Base-by-base conservation (phyloP, 2,113 vertebrate species). In the Sorex fumeus region DNA sequence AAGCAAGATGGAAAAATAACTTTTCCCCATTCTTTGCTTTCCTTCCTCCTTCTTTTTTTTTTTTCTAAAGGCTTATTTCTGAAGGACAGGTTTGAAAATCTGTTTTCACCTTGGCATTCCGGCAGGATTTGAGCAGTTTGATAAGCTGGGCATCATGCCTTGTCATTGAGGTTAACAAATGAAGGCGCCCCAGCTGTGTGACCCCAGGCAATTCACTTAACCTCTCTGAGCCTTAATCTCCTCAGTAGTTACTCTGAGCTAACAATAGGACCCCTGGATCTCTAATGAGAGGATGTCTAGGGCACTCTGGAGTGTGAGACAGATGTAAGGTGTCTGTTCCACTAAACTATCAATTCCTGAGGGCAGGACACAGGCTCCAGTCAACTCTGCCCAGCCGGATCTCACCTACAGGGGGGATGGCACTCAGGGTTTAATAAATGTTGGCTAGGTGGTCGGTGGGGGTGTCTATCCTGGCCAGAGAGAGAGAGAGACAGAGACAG, bases 1-100 rank as follows among this genome's bases (percentile, higher is more conserved):
- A 94, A 95, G 94, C 96, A 91, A 96, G 93, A 96, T 96, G 93
- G 95, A 96, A 96, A 96, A 96, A 96, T 94, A 96, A 97, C 96
- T 94, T 95, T 94, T 7, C 90, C 91, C 92, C 95, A 85, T 95
- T 94, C 87, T 94, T 96, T 64, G 45, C 71, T 47, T 84, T 70
- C 70, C 79, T 92, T 88, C 57, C 57, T 23, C 23, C 19, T 47
- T n/a, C 70, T 81, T 84, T 64, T 84, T 76, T 62, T 89, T 90
- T 92, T 91, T 96, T 88, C 84, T 90, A 69, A 88, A 88, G 81
- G 93, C 69, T 96, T 95, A 87, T 95, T 96, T 92, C 96, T 96
- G 88, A 96, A 96, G 88, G 96, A 95, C 93, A 92, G 93, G 81
- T 93, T 93, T 95, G 94, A 92, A 96, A 95, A 93, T 96, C 57